Evolutionary conservation across 1,140 invertebrate species (phyloP).

Genomic region (Meloidogyne hapla): DNA sequence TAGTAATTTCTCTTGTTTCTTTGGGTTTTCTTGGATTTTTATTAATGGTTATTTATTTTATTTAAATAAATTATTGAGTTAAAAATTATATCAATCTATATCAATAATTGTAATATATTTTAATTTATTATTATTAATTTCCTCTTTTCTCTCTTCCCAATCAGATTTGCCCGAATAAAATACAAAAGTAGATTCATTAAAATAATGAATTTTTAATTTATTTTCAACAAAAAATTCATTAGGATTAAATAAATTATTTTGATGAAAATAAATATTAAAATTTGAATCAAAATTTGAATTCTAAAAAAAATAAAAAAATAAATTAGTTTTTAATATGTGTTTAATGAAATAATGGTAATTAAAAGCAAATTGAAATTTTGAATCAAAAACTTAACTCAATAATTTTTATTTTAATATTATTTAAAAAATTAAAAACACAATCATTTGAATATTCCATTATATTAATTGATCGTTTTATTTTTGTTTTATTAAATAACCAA

Average conservation of each 20-base stretch:
- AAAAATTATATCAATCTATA: background rate
- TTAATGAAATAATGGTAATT: too few species aligned
- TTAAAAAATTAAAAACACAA: background rate
- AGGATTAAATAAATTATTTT: background rate
- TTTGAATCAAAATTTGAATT: background rate
- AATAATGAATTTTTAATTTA: background rate
- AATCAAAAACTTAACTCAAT: background rate
- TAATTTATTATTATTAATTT: background rate
- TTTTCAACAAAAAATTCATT: background rate
- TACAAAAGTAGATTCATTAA: background rate
- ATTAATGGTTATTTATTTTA: conserved; percentile 24
- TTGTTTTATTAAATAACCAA: background rate
- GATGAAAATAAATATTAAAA: background rate
- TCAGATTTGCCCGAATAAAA: background rate
- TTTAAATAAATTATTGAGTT: background rate
- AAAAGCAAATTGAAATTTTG: too few species aligned
- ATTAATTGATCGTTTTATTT: background rate
- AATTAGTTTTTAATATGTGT: too few species aligned
- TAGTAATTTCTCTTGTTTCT: conserved; percentile 19
- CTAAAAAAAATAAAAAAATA: too few species aligned
- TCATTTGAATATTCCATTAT: background rate
- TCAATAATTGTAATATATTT: background rate
- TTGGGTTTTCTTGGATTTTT: conserved; percentile 26
- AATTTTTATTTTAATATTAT: background rate
- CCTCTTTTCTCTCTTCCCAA: background rate